Evolutionary conservation across 2,888 invertebrate species (phyloP).

Genomic region (Listrodromus nycthemerus): DNA sequence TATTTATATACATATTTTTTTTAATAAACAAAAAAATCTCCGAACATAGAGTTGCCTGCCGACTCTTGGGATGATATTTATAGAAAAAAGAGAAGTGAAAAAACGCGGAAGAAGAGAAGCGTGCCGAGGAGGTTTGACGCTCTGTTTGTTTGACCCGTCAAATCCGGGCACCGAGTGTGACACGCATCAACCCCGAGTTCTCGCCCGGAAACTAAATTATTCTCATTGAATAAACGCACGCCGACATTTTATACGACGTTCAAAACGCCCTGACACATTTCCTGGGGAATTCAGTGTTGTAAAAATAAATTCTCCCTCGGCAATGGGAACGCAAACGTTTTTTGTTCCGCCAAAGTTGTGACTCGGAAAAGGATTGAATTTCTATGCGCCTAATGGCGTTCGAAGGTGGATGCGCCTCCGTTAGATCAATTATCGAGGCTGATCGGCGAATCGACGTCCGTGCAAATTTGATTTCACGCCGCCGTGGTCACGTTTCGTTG

Average conservation of each 20-base stretch:
- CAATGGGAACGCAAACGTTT: not conserved
- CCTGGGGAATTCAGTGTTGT: conserved; percentile 2
- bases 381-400: not conserved
- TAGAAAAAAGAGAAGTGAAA: conserved; percentile 3
- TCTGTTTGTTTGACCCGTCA: conserved; percentile 81
- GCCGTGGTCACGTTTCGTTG: conserved; percentile 44
- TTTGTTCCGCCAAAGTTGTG: not conserved
- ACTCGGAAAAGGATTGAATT: not conserved
- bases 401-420: conserved; percentile 19
- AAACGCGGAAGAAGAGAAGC: conserved; percentile 10
- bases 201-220: conserved; percentile 66
- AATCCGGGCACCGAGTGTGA: conserved; percentile 52
- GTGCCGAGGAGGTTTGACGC: conserved; percentile 70
- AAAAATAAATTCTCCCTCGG: conserved; percentile 4
- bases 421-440: conserved; percentile 73
- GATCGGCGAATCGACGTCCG: conserved; percentile 75
- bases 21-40: too few relatives aligned
- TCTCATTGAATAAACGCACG: conserved; percentile 69
- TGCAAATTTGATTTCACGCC: conserved; percentile 77
- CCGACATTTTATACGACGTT: conserved; percentile 49
- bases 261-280: not conserved
- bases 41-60: not conserved
- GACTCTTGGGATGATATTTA: conserved; percentile 19
- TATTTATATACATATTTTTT: too few relatives aligned
- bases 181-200: conserved; percentile 68